Percentiles rank a stretch among this genome's conserved stretches.
Evolutionary conservation across 2,888 invertebrate species (phyloP).

Genomic region (Himalopsyche japonica): DNA sequence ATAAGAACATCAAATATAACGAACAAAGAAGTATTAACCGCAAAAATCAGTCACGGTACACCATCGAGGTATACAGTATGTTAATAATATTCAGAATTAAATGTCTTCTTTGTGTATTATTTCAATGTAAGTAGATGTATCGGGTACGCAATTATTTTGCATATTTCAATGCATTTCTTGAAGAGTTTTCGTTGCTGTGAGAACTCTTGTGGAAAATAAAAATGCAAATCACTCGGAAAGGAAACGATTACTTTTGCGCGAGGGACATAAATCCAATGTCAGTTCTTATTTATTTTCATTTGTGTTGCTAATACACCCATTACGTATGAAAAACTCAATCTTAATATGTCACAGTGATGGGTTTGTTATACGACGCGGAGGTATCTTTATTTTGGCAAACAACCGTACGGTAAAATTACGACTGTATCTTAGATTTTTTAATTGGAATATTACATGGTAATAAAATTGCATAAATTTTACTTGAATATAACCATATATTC

Average conservation of each 20-base stretch:
- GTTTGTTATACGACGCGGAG: too few relatives aligned
- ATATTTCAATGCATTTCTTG: not conserved
- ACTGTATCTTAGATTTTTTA: too few relatives aligned
- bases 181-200: not conserved
- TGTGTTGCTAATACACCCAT: too few relatives aligned
- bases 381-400: too few relatives aligned
- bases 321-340: too few relatives aligned
- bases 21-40: not conserved
- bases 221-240: not conserved
- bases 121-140: not conserved
- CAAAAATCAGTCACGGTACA: not conserved
- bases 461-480: too few relatives aligned
- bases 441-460: too few relatives aligned
- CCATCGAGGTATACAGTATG: not conserved
- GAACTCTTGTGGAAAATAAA: not conserved
- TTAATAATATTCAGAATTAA: not conserved
- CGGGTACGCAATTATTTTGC: not conserved
- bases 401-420: too few relatives aligned
- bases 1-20: not conserved
- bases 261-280: not conserved
- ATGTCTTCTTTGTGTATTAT: not conserved
- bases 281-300: too few relatives aligned
- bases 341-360: too few relatives aligned
- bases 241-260: not conserved
- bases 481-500: too few relatives aligned